These are phyloP conservation scores for Onchidella celtica DNA, from an alignment of 2,888 invertebrate species.

Conservation along the genomic window DNA sequence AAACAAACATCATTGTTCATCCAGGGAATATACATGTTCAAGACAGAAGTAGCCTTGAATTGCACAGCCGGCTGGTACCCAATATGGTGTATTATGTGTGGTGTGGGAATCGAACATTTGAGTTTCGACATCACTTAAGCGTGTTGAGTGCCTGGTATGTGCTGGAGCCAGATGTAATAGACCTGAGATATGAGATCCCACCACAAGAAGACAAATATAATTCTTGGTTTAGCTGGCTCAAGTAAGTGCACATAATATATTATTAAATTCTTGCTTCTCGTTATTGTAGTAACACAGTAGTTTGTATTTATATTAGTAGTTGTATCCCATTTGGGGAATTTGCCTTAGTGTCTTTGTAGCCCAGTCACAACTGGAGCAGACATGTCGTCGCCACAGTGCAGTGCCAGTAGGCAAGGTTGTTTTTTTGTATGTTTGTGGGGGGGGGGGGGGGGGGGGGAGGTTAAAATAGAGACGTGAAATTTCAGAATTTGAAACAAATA, in stretches of 20 bases:
- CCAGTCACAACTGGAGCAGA: no score
- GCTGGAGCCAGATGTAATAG: constrained; percentile 70
- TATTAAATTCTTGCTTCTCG: no score
- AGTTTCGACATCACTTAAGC: constrained; percentile 72
- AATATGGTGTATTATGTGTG: constrained; percentile 71
- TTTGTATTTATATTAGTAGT: neutral
- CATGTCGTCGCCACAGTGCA: no score
- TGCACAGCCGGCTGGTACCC: constrained; percentile 54
- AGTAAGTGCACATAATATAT: constrained; percentile 11
- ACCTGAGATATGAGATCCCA: constrained; percentile 61
- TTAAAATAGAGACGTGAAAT: no score
- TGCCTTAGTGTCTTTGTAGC: no score
- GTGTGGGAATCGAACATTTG: constrained; percentile 69
- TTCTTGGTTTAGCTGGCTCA: constrained; percentile 69
- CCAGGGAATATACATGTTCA: neutral
- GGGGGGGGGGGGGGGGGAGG: no score
- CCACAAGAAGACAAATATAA: constrained; percentile 62
- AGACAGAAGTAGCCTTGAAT: constrained; percentile 39
- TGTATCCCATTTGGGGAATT: no score
- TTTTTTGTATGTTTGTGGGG: no score
- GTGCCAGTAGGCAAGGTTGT: no score
- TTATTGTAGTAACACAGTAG: no score
- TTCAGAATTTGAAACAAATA: no score
- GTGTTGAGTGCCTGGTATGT: constrained; percentile 71
- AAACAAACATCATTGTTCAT: neutral